A percentile compares a stretch with the other conserved stretches of the same genome.
Conservation (phyloP, 37 sponge, comb jelly and placozoan species). For the Petrosia ficiformis region DNA sequence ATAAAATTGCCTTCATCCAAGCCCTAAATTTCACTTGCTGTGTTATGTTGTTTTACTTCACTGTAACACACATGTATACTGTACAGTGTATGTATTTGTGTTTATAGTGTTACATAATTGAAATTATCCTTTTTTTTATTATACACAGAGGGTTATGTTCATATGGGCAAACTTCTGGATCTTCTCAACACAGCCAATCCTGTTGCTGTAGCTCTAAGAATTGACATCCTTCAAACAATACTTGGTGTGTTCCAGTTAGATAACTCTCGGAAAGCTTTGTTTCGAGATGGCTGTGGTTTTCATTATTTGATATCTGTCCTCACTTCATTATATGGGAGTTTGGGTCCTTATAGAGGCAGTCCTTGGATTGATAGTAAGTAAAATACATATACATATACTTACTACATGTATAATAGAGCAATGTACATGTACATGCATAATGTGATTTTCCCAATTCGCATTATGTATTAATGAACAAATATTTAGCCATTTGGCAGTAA, state of each 20-base stretch:
- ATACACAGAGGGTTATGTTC: constrained; percentile 56
- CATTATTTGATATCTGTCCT: constrained; percentile 76
- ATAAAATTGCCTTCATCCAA: no score
- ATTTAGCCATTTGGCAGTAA: neutral
- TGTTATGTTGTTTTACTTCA: no score
- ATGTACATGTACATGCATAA: no score
- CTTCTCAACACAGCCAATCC: constrained; percentile 52
- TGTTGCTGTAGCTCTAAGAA: constrained; percentile 65
- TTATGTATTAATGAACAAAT: neutral
- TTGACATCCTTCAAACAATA: constrained; percentile 74
- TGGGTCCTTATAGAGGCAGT: constrained; percentile 23
- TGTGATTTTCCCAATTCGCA: no score
- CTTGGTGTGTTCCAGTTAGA: constrained; percentile 73
- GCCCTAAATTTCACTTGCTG: no score
- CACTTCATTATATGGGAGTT: constrained; percentile 70
- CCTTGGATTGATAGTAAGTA: constrained; percentile 61
- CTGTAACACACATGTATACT: no score
- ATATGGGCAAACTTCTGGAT: constrained; percentile 63
- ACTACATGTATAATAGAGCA: constrained; percentile 12
- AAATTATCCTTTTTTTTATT: neutral
- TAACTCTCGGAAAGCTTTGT: constrained; percentile 52
- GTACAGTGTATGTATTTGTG: no score
- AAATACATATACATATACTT: neutral
- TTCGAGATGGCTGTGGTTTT: constrained; percentile 83
- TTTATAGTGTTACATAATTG: no score